Evolutionary conservation across 2,888 invertebrate genomes (phyloP).

Genomic region (Tridacna crocea): DNA sequence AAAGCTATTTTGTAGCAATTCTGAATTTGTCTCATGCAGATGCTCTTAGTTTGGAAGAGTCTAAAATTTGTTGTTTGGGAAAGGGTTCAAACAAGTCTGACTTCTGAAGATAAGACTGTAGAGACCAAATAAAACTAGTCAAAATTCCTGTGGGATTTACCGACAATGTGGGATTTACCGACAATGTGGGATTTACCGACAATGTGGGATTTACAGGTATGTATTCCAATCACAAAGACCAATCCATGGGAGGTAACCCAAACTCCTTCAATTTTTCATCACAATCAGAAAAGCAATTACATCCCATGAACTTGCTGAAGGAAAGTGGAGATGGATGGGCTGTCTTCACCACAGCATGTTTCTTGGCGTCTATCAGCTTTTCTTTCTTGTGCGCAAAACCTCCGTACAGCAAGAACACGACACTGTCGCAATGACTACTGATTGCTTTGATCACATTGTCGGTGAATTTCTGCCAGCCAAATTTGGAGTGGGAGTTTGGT

Average conservation of each 20-base stretch:
- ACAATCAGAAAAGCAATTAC: conserved; percentile 78
- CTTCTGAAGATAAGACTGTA: no score
- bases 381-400: conserved; percentile 81
- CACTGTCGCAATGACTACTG: conserved; percentile 64
- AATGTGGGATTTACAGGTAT: neutral
- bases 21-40: no score
- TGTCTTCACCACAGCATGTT: conserved; percentile 77
- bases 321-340: conserved; percentile 82
- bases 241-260: conserved; percentile 72
- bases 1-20: no score
- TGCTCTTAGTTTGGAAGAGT: no score
- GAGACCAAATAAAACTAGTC: no score
- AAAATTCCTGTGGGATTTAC: no score
- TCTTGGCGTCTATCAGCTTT: conserved; percentile 71
- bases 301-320: conserved; percentile 74
- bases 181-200: no score
- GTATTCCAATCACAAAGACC: conserved; percentile 66
- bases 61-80: no score
- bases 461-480: conserved; percentile 81
- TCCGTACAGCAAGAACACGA: conserved; percentile 82
- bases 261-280: conserved; percentile 69
- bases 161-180: no score
- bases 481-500: conserved; percentile 78
- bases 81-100: no score
- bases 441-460: conserved; percentile 76